phyloP scores from a whole-genome alignment of 1,140 invertebrate genomes.

The Cataglyphis hispanica region DNA sequence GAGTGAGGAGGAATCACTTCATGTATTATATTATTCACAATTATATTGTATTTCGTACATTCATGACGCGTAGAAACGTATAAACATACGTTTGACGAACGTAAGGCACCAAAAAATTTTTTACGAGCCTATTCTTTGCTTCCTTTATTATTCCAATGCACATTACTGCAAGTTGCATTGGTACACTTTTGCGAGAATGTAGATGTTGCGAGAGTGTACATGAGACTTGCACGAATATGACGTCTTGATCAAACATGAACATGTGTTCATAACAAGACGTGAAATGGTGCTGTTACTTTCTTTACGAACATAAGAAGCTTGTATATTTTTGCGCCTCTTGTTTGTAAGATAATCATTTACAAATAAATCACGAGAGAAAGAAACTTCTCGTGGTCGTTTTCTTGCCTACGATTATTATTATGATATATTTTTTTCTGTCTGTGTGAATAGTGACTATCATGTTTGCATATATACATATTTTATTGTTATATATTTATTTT shows the following conservation, averaged over 20 bases:
- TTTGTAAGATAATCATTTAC: slow-evolving; percentile 84
- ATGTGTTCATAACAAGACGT: slow-evolving; percentile 50
- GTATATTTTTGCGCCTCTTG: slow-evolving; percentile 85
- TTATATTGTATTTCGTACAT: slow-evolving; percentile 62
- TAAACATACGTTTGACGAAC: slow-evolving; percentile 46
- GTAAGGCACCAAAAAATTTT: slow-evolving; percentile 67
- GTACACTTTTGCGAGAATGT: slow-evolving; percentile 51
- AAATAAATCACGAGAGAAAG: slow-evolving; percentile 74
- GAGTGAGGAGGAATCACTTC: slow-evolving; percentile 63
- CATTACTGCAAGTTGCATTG: slow-evolving; percentile 64
- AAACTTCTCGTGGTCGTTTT: neutral
- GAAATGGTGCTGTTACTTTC: slow-evolving; percentile 84
- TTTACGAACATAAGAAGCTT: slow-evolving; percentile 83
- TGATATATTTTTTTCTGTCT: neutral
- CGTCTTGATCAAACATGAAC: slow-evolving; percentile 48
- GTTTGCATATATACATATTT: slow-evolving; percentile 43
- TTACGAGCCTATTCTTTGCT: slow-evolving; percentile 59
- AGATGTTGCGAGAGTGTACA: too few species aligned
- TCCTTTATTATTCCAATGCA: slow-evolving; percentile 66
- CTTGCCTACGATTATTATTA: neutral
- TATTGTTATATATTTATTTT: slow-evolving; percentile 46
- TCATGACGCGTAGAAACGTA: slow-evolving; percentile 43
- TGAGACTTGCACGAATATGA: slow-evolving; percentile 66
- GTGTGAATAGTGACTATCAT: slow-evolving; percentile 2
- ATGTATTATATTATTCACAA: slow-evolving; percentile 69